Conservation (phyloP, 2,113 vertebrate species). For the Pica pica region DNA sequence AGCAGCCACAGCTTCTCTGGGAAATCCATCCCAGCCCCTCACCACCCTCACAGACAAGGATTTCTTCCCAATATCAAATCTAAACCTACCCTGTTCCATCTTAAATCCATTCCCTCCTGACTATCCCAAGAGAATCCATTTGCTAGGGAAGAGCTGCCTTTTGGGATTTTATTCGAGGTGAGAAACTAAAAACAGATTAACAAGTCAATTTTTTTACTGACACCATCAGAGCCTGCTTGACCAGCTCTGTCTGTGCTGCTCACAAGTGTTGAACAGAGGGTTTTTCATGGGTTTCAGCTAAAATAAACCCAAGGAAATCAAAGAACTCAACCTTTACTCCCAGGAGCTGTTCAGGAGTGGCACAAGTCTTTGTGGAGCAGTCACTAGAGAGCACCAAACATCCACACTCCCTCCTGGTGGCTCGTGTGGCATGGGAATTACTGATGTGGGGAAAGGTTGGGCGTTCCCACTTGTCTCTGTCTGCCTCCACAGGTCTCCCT, state of each 20-base stretch:
- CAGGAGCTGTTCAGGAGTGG: not conserved
- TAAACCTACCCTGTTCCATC: not conserved
- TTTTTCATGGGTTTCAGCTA: not conserved
- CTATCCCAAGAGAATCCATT: not conserved
- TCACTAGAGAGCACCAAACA: conserved; percentile 50
- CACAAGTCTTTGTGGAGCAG: not conserved
- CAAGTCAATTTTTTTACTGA: not conserved
- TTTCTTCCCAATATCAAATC: too few species aligned
- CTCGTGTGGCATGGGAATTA: not conserved
- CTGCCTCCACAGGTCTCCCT: not conserved
- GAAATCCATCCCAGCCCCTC: not conserved
- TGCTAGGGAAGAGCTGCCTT: not conserved
- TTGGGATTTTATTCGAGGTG: not conserved
- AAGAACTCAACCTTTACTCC: not conserved
- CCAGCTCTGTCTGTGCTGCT: not conserved
- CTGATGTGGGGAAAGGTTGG: not conserved
- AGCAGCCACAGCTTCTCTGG: not conserved
- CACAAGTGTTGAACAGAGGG: not conserved
- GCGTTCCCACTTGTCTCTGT: not conserved
- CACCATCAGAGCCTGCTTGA: not conserved
- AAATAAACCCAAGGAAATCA: not conserved
- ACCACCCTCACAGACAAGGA: too few species aligned
- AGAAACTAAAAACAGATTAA: not conserved
- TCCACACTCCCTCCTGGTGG: not conserved
- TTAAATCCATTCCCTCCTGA: not conserved